These are phyloP conservation scores for Sebastes alutus DNA, from an alignment of 2,797 vertebrate genomes.

Conservation along the genomic window DNA sequence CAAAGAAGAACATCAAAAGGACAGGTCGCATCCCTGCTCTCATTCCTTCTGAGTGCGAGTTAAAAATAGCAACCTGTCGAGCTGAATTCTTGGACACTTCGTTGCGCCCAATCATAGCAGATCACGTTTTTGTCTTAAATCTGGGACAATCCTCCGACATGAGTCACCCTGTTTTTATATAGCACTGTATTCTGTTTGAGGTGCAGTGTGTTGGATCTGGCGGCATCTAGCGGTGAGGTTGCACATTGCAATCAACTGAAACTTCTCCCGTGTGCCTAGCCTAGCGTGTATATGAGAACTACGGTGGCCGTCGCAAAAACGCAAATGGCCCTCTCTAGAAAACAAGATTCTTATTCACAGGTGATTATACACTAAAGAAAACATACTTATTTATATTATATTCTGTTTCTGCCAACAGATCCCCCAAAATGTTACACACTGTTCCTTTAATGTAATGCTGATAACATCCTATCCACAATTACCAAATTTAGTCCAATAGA, in stretches of 20 bases:
- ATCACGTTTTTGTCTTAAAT: neutral
- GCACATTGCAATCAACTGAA: neutral
- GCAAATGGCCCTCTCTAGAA: neutral
- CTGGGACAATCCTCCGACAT: neutral
- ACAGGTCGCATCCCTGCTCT: slow-evolving; percentile 3
- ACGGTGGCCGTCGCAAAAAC: too few relatives aligned
- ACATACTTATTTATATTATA: too few relatives aligned
- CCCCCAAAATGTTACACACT: too few relatives aligned
- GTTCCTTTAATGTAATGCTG: too few relatives aligned
- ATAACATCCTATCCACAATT: neutral
- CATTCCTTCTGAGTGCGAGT: neutral
- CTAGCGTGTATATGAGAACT: too few relatives aligned
- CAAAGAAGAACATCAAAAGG: neutral
- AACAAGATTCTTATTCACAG: too few relatives aligned
- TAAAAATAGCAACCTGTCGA: slow-evolving; percentile 43
- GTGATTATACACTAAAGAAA: too few relatives aligned
- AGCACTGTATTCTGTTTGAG: neutral
- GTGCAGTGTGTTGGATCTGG: neutral
- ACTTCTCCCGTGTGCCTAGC: neutral
- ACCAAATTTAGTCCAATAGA: neutral
- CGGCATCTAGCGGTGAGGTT: neutral
- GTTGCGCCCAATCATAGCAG: neutral
- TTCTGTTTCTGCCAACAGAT: too few relatives aligned
- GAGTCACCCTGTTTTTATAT: neutral
- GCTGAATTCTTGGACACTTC: neutral